Evolutionary conservation across 2,113 vertebrate species (phyloP).

Genomic region (Leptosomus discolor): DNA sequence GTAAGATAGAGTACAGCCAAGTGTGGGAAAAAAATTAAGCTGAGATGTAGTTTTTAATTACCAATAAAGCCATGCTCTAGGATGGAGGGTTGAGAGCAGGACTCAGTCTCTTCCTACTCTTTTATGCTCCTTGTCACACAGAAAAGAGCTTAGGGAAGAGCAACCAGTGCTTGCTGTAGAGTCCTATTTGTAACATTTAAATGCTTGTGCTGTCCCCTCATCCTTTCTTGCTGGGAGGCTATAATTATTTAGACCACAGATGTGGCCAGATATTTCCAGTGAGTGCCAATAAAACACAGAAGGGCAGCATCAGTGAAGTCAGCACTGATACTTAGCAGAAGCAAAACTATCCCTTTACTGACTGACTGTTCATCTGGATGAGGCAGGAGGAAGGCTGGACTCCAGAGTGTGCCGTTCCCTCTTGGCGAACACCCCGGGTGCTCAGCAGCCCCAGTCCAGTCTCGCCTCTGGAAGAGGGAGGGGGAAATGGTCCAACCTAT

Average conservation of each 20-base stretch:
- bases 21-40: conserved; percentile 57
- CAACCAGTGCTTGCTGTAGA: background rate
- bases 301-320: background rate
- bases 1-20: conserved; percentile 48
- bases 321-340: background rate
- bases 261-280: background rate
- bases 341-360: background rate
- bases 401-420: background rate
- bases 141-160: background rate
- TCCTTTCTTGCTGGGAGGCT: background rate
- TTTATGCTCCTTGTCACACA: background rate
- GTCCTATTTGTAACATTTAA: background rate
- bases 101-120: background rate
- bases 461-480: background rate
- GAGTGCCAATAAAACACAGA: background rate
- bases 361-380: accelerated
- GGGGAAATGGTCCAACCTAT: background rate
- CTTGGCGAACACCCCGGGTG: accelerated
- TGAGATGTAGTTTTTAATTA: conserved; percentile 53
- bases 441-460: accelerated
- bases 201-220: background rate
- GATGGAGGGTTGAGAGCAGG: background rate
- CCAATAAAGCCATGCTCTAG: conserved; percentile 21
- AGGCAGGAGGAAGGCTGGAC: background rate
- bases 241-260: background rate